These are phyloP conservation scores for Microtus oregoni DNA, from an alignment of 2,113 vertebrate species.

Conservation along the genomic window DNA sequence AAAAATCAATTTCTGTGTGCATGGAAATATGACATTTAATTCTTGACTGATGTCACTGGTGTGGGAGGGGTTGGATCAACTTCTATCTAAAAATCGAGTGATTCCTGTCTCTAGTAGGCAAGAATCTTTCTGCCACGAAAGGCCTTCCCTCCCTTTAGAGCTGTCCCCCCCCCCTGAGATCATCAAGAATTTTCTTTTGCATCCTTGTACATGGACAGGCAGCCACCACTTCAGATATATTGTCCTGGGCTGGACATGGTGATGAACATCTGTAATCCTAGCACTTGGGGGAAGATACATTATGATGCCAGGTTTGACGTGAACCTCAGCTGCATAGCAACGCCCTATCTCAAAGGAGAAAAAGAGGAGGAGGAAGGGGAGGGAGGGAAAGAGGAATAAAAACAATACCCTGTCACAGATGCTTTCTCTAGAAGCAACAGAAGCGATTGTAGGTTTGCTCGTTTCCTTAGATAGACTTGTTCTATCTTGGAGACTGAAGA, in stretches of 20 bases:
- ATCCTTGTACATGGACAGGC: too few relatives aligned
- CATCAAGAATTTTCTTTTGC: too few relatives aligned
- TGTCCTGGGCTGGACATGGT: too few relatives aligned
- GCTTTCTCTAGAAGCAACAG: neutral
- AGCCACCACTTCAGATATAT: too few relatives aligned
- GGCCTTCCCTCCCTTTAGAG: neutral
- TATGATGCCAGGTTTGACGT: too few relatives aligned
- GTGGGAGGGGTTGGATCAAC: constrained; percentile 21
- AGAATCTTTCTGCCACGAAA: neutral
- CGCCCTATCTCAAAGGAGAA: too few relatives aligned
- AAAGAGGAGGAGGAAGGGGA: neutral
- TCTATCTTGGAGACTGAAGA: neutral
- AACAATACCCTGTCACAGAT: neutral
- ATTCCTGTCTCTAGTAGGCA: constrained; percentile 14
- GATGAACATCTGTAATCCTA: too few relatives aligned
- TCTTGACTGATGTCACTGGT: constrained; percentile 70
- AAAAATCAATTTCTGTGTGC: constrained; percentile 75
- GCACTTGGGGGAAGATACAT: too few relatives aligned
- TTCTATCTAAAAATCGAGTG: constrained; percentile 53
- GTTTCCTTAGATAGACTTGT: neutral
- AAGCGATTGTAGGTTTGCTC: neutral
- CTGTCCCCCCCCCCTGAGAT: too few relatives aligned
- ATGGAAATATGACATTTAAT: constrained; percentile 76
- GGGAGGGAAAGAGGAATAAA: neutral
- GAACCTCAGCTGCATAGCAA: too few relatives aligned